These are phyloP conservation scores for Cnemophilus loriae DNA, from an alignment of 2,113 vertebrate genomes.

Conservation along the genomic window DNA sequence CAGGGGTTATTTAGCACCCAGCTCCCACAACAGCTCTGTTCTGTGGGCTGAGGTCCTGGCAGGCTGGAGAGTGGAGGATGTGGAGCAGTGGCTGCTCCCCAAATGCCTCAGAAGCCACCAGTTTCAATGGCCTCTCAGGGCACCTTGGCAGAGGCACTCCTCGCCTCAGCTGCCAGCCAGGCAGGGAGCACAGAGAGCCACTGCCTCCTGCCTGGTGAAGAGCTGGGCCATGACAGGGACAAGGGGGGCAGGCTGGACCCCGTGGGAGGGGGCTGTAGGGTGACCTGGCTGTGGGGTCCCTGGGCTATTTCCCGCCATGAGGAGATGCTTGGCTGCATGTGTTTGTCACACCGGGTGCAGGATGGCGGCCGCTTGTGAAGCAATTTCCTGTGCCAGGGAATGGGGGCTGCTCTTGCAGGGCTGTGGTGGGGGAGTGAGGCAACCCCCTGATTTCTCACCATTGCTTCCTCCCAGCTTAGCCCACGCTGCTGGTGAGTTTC, in stretches of 20 bases:
- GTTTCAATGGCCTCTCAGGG: background rate
- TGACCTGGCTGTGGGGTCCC: background rate
- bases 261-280: fast-evolving
- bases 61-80: background rate
- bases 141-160: fast-evolving
- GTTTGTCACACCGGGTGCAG: fast-evolving
- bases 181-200: background rate
- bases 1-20: background rate
- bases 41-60: background rate
- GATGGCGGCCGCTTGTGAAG: background rate
- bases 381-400: background rate
- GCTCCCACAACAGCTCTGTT: background rate
- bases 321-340: background rate
- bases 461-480: background rate
- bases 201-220: background rate
- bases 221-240: background rate
- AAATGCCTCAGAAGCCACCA: background rate
- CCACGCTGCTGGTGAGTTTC: fast-evolving
- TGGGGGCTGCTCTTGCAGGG: background rate
- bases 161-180: fast-evolving
- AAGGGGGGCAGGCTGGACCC: background rate
- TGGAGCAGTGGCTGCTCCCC: background rate
- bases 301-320: fast-evolving
- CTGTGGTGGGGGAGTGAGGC: background rate
- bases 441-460: background rate